Evolutionary conservation across 2,888 invertebrate genomes (phyloP).

Genomic region (Flabesymbios commensalis): DNA sequence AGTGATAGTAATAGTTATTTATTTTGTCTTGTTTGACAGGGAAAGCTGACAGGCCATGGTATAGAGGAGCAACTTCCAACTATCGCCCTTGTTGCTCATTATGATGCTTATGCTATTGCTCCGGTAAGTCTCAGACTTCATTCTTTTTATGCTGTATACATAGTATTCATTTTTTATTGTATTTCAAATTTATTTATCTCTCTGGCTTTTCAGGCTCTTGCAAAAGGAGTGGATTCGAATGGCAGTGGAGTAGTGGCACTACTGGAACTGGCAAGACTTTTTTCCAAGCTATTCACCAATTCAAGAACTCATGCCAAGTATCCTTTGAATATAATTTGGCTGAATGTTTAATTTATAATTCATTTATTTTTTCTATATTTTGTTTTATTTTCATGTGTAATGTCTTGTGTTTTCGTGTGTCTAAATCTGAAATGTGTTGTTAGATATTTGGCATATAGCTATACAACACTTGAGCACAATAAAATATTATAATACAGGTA

Average conservation of each 20-base stretch:
- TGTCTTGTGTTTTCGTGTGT: background rate
- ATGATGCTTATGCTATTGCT: constrained; percentile 86
- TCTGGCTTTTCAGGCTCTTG: constrained; percentile 63
- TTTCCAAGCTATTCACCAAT: constrained; percentile 83
- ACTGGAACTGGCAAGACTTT: constrained; percentile 82
- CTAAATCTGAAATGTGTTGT: background rate
- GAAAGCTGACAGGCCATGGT: constrained; percentile 69
- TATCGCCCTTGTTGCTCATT: constrained; percentile 88
- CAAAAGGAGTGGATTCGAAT: constrained; percentile 89
- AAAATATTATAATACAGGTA: background rate
- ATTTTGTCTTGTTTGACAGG: too few relatives aligned
- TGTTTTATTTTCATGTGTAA: background rate
- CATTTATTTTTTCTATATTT: background rate
- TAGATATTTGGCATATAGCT: background rate
- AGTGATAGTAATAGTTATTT: too few relatives aligned
- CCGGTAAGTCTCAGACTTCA: constrained; percentile 71
- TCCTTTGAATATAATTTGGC: constrained; percentile 34
- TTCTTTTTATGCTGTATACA: background rate
- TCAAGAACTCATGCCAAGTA: constrained; percentile 68
- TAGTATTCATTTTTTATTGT: background rate
- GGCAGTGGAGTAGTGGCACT: constrained; percentile 87
- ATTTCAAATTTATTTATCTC: background rate
- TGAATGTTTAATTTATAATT: background rate
- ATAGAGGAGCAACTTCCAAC: constrained; percentile 78
- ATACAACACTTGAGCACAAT: background rate